A percentile compares a stretch with the other conserved stretches of the same genome.
phyloP scores from a whole-genome alignment of 2,888 invertebrate species.

The Epinotia nisella region DNA sequence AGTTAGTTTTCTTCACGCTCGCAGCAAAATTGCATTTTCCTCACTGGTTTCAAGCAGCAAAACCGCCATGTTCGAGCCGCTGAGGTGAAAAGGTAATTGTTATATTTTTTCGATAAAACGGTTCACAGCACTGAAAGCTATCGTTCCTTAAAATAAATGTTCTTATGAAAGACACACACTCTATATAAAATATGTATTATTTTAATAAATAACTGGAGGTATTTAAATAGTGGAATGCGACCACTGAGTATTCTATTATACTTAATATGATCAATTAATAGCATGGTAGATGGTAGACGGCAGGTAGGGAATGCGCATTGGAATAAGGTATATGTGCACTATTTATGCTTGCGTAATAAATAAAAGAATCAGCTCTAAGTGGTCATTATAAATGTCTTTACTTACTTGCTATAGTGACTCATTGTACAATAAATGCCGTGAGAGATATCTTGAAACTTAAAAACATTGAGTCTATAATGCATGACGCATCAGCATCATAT shows the following conservation, averaged over 20 bases:
- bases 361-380: conserved; percentile 34
- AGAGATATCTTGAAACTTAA: conserved; percentile 14
- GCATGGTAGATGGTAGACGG: conserved; percentile 1
- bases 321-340: conserved; percentile 14
- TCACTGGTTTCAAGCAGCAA: no score
- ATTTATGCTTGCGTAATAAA: conserved; percentile 21
- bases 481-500: conserved; percentile 7
- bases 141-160: no score
- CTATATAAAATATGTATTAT: not conserved
- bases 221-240: conserved; percentile 7
- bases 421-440: conserved; percentile 10
- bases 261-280: not conserved
- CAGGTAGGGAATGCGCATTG: conserved; percentile 4
- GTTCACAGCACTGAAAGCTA: no score
- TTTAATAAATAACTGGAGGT: not conserved
- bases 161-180: no score
- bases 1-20: no score
- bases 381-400: conserved; percentile 35
- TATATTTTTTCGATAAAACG: no score
- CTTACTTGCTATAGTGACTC: conserved; percentile 32
- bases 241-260: not conserved
- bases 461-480: conserved; percentile 15
- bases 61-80: no score
- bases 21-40: no score
- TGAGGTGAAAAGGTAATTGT: no score